Conservation (phyloP, 2,113 vertebrate species). For the Alaudala cheleensis region DNA sequence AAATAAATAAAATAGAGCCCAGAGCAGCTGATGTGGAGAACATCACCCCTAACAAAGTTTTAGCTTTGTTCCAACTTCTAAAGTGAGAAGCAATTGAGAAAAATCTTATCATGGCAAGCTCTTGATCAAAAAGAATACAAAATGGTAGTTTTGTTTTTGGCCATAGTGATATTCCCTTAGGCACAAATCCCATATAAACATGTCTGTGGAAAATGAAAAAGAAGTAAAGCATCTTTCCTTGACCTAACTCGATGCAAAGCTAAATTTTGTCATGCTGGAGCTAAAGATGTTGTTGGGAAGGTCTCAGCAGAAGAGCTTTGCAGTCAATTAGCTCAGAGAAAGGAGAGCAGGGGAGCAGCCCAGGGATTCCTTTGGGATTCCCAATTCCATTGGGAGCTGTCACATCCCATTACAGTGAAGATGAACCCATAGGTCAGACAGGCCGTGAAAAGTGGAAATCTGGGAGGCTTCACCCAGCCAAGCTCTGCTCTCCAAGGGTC, state of each 20-base stretch:
- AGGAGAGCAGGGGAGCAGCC: background rate
- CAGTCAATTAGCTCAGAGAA: background rate
- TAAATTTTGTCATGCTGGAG: background rate
- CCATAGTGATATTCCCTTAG: background rate
- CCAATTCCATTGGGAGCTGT: background rate
- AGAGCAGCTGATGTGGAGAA: background rate
- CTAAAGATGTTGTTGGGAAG: background rate
- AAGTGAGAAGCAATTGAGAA: background rate
- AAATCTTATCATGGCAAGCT: background rate
- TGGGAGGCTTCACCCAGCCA: background rate
- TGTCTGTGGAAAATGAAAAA: background rate
- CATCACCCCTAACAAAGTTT: background rate
- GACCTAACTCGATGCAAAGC: background rate
- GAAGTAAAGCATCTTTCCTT: background rate
- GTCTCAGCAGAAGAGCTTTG: background rate
- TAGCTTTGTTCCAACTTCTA: background rate
- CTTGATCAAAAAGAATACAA: background rate
- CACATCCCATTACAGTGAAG: background rate
- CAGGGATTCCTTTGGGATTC: background rate
- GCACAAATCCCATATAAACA: background rate
- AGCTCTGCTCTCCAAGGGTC: background rate
- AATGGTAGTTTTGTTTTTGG: background rate
- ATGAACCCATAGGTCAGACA: background rate
- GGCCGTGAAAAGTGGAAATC: background rate
- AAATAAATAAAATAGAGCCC: background rate